Evolutionary conservation across 2,888 invertebrate species (phyloP).

Genomic region (Macrophya annulata): DNA sequence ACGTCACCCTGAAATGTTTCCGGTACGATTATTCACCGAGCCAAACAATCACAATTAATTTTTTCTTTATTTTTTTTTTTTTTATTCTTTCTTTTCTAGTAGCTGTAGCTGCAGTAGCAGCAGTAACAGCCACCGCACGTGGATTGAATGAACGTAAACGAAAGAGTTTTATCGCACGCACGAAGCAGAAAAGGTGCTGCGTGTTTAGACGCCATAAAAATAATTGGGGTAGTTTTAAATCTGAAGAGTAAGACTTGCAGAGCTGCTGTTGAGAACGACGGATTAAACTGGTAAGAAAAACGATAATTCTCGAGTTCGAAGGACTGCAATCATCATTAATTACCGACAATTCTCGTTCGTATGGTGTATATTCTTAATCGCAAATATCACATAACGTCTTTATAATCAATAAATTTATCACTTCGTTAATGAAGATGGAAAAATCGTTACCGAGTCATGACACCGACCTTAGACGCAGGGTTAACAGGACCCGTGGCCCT

Average conservation of each 20-base stretch:
- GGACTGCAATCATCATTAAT: not conserved
- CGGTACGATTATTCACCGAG: constrained; percentile 30
- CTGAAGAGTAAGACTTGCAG: not conserved
- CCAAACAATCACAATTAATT: constrained; percentile 8
- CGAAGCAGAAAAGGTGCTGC: not conserved
- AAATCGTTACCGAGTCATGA: constrained; percentile 20
- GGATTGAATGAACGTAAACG: constrained; percentile 12
- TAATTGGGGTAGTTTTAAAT: constrained; percentile 9
- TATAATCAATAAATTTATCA: constrained; percentile 22
- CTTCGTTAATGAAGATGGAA: constrained; percentile 44
- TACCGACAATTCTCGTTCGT: not conserved
- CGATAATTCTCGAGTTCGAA: not conserved
- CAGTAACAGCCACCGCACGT: not conserved
- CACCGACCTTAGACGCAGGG: constrained; percentile 28
- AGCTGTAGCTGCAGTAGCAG: not conserved
- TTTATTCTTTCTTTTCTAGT: not conserved
- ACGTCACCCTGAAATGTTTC: constrained; percentile 19
- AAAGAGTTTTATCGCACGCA: not conserved
- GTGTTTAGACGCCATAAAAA: constrained; percentile 15
- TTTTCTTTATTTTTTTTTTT: not conserved
- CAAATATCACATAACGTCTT: not conserved
- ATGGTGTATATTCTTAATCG: not conserved
- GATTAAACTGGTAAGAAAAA: not conserved
- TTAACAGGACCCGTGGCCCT: not conserved
- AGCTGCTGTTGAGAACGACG: not conserved